These are phyloP conservation scores for Sarcophilus harrisii DNA, from an alignment of 2,797 vertebrate species.

Conservation along the genomic window DNA sequence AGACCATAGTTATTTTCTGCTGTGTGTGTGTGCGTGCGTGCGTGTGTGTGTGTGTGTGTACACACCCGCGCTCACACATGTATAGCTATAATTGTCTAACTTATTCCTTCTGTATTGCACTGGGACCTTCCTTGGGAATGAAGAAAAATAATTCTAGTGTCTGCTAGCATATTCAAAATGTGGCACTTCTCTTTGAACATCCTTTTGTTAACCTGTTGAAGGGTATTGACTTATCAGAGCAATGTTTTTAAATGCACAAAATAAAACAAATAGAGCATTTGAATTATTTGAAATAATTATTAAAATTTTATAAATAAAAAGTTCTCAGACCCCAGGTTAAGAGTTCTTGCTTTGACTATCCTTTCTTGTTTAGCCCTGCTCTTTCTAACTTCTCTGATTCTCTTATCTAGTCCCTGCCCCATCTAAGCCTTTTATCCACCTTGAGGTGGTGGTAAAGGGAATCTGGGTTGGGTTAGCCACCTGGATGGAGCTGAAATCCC, in stretches of 20 bases:
- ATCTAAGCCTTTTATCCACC: neutral
- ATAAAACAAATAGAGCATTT: neutral
- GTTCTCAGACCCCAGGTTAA: neutral
- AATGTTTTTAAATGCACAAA: neutral
- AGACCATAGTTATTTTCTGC: too few relatives aligned
- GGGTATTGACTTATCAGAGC: neutral
- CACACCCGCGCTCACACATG: too few relatives aligned
- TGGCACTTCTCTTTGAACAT: neutral
- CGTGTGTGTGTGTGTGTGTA: too few relatives aligned
- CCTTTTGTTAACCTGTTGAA: neutral
- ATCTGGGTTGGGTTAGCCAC: neutral
- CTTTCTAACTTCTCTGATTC: neutral
- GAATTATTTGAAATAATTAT: neutral
- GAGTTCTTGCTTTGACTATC: neutral
- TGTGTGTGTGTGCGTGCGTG: too few relatives aligned
- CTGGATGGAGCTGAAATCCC: neutral
- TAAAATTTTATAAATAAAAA: neutral
- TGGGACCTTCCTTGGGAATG: neutral
- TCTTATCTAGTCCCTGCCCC: neutral
- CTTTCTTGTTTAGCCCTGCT: neutral
- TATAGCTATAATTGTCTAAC: neutral
- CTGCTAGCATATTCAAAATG: neutral
- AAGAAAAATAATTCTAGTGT: neutral
- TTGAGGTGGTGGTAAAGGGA: neutral
- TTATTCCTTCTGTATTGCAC: neutral